phyloP scores from a whole-genome alignment of 37 sponge, comb jelly and placozoan genomes.

The Aplysina aerophoba region DNA sequence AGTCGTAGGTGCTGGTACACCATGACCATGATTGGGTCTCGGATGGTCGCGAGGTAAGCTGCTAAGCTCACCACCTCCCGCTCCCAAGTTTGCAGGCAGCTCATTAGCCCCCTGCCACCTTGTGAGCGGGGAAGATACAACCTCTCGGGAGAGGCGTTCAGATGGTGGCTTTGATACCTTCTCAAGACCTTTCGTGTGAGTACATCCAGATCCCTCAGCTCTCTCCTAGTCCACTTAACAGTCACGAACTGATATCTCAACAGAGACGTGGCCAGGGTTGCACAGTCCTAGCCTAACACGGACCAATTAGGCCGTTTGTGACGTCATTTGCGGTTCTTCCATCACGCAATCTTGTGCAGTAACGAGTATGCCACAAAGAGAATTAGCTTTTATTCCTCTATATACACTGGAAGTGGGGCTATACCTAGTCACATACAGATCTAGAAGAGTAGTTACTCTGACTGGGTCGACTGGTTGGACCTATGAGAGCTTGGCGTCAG shows the following conservation, averaged over 20 bases:
- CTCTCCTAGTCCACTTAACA: constrained; percentile 9
- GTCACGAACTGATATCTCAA: not conserved
- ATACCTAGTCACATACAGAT: too few relatives aligned
- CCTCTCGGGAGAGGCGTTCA: not conserved
- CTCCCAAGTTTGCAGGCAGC: not conserved
- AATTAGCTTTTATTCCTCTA: too few relatives aligned
- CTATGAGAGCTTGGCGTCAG: too few relatives aligned
- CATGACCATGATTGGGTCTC: not conserved
- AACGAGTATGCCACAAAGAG: too few relatives aligned
- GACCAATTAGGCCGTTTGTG: too few relatives aligned
- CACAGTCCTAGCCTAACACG: too few relatives aligned
- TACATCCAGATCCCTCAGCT: not conserved
- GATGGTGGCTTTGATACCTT: not conserved
- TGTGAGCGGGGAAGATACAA: not conserved
- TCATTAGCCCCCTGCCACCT: not conserved
- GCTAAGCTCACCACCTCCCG: not conserved
- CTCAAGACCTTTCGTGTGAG: not conserved
- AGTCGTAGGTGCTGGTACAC: not conserved
- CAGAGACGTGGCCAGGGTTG: not conserved
- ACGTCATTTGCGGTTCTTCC: too few relatives aligned
- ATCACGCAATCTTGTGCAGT: too few relatives aligned
- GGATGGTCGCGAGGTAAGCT: not conserved
- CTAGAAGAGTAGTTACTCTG: too few relatives aligned
- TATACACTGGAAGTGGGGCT: too few relatives aligned
- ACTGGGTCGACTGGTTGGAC: too few relatives aligned